Evolutionary conservation across 2,113 vertebrate genomes (phyloP), one percentile per base, ranked within the genome.

Genomic region (Anthoscopus minutus): DNA sequence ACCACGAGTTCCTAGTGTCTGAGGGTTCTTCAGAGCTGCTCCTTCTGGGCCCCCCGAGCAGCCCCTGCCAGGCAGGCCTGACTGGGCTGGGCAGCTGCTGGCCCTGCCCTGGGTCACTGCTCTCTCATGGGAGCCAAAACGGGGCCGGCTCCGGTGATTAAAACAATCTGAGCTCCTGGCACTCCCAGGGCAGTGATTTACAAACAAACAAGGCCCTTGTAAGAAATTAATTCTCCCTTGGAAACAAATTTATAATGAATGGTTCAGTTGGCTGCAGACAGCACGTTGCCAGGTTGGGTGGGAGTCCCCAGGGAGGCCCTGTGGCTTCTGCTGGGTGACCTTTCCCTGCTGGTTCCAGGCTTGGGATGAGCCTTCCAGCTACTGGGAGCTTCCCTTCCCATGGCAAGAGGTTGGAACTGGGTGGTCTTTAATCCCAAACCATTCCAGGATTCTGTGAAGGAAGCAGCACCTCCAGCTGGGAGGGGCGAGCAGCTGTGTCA

Each of bases 181-280:
- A 1, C 82, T 16, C 4, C 1, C 25, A 24, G 54, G 54, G 71
- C 11, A 4, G 24, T 0, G 69, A 88, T 88, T 89, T 84, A 54
- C 91, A 56, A 92, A 96, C 91, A 95, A 81, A 92, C 88, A 77
- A 53, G 86, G 89, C 37, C 84, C 83, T 97, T 94, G 91, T 92
- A 28, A 37, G 22, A 89, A 67, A 24, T 87, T 84, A 94, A 87
- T 93, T 95, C 91, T 58, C 25, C 54, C 78, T 86, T 81, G 86
- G 27, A 76, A 91, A 76, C 17, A 86, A 89, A 53, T 42, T 0
- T 22, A 3, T 44, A 51, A 53, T 40, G 72, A 60, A 15, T 37
- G 53, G 62, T 65, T 92, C 78, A 76, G 48, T 30, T 92, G 93
- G 94, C 93, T 65, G 53, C 57, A 58, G 89, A 19, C 27, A 10